These are phyloP conservation scores for Pantherophis guttatus DNA, from an alignment of 2,113 vertebrate species.

Conservation along the genomic window DNA sequence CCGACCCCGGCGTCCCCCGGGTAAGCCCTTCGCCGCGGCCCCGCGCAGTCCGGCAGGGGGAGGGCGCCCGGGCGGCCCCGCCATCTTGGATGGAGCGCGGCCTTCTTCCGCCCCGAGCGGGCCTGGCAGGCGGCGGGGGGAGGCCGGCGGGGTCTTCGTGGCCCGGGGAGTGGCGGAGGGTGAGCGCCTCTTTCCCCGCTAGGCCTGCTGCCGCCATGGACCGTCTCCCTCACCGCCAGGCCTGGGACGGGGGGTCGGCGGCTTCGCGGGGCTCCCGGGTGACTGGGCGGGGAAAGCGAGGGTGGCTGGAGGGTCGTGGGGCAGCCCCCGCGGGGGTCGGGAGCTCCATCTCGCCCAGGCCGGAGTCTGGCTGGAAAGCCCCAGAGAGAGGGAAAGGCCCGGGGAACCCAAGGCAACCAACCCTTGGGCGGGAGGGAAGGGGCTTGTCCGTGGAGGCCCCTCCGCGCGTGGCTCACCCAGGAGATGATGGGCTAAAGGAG, in stretches of 20 bases:
- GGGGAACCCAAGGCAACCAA: no score
- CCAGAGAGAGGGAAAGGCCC: background rate
- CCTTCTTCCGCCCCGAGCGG: background rate
- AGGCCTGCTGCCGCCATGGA: no score
- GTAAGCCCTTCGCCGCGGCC: background rate
- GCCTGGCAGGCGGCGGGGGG: background rate
- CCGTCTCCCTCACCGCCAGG: background rate
- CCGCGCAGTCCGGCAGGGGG: background rate
- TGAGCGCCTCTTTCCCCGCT: constrained; percentile 19
- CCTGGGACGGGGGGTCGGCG: background rate
- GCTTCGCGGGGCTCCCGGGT: constrained; percentile 25
- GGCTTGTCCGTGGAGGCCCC: background rate
- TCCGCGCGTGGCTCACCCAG: background rate
- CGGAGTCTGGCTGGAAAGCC: background rate
- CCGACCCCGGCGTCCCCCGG: background rate
- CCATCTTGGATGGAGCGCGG: background rate
- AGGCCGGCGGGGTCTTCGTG: no score
- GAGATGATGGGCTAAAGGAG: background rate
- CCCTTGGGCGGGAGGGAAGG: background rate
- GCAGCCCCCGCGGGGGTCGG: no score
- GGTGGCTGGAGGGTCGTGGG: background rate
- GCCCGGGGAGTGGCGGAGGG: background rate
- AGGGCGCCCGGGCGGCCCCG: background rate
- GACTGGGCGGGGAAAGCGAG: background rate
- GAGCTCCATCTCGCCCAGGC: no score